Base-by-base conservation (phyloP, 2,797 vertebrate species). In the Lacerta viridis region DNA sequence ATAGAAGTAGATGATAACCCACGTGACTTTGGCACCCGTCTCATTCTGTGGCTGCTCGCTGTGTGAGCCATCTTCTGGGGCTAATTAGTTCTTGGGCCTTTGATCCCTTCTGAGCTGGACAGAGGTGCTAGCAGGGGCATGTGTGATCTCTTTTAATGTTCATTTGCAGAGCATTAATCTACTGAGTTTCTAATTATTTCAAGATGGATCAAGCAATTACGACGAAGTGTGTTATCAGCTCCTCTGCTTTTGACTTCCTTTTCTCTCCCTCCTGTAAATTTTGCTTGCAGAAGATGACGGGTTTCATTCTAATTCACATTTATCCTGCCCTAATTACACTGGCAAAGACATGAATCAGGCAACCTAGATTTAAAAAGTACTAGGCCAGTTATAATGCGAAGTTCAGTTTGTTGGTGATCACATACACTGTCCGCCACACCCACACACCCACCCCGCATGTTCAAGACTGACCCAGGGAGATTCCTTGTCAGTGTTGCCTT, bases 251-350 rank as follows among this genome's bases (percentile, higher is more conserved):
- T 41, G 41, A 61, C 87, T 91, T 71, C 75, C 43, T 18, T 89
- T 84, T 11, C 71, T 89, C 64, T 36, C 46, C 15, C 5, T 83
- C n/a, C 25, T 1, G 0, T 0, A 50, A 86, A 84, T 88, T 66
- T 88, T 74, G 81, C 79, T 86, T 17, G 80, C 11, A 4, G 87
- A 85, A 91, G 87, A 92, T 93, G 92, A 92, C 90, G 91, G 90
- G 91, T 92, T 94, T 95, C 90, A 92, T 72, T 78, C 82, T 93
- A 93, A 95, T 83, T 64, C 0, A 0, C 88, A 87, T 92, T 94
- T 93, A 90, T 95, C 91, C 90, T 92, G 90, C 92, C 92, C 93
- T 95, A 95, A 93, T 94, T 92, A 90, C 5, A 3, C 88, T 75
- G 91, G 15, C 0, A 90, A 90, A 93, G 88, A 88, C 50, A 55